Conservation (phyloP, 2,797 vertebrate genomes). For the Psittacula derbiana region DNA sequence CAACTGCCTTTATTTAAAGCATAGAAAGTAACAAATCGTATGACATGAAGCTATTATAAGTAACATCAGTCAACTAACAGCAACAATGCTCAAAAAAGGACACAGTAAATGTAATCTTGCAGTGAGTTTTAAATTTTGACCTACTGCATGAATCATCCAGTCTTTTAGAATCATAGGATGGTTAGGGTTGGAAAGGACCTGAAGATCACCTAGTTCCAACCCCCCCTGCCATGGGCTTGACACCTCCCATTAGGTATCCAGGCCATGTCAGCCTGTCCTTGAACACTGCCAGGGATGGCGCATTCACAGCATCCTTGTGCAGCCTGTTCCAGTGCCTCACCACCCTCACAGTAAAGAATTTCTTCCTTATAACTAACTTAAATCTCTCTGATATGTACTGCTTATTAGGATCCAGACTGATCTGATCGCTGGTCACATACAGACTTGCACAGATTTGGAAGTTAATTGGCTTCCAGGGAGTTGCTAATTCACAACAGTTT, state of each 20-base stretch:
- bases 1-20: background rate
- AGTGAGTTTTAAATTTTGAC: background rate
- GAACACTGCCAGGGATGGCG: background rate
- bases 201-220: background rate
- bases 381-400: fast-evolving
- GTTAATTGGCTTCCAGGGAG: background rate
- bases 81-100: background rate
- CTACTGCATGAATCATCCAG: background rate
- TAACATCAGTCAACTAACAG: background rate
- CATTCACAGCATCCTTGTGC: background rate
- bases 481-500: background rate
- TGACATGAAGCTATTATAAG: background rate
- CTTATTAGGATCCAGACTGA: background rate
- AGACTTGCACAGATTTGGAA: background rate
- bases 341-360: background rate
- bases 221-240: background rate
- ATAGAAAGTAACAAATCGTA: background rate
- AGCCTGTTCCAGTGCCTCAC: background rate
- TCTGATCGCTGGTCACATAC: background rate
- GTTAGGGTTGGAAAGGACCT: background rate
- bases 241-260: background rate
- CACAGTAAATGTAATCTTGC: background rate
- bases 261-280: background rate
- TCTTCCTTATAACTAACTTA: background rate
- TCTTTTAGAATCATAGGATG: background rate